Base-by-base conservation (phyloP, 1,140 invertebrate species). In the Hyphantria cunea region DNA sequence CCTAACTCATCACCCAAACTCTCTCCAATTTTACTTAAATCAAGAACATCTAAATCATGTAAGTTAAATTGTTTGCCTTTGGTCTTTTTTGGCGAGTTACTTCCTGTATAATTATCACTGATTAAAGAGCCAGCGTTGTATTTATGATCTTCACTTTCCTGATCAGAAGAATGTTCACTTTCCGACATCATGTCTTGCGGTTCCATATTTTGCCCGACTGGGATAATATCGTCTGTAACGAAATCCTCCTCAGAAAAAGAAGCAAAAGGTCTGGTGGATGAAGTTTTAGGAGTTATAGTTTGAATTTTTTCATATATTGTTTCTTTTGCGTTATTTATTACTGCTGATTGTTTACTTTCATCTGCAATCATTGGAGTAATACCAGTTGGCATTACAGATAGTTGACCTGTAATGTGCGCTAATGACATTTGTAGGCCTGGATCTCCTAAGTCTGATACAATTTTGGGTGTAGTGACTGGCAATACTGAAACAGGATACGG, bases 371-470 rank as follows among this genome's bases (percentile, higher is more conserved):
- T 84, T 33, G 86, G 83, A 25, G 87, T 86, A 25, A 25, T 25
- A 25, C 17, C 17, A 6, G 82, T 86, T 64, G 87, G 89, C 72
- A 90, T 80, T 13, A 76, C 79, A 34, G 90, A 90, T 17, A 92
- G 61, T 61, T 92, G 91, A 41, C 89, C 90, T 17, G 91, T 91
- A 6, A 92, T 89, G 73, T 89, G 84, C n/a, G 88, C 89, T 62
- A 92, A 79, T 13, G 91, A 92, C 72, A 90, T 83, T 76, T 91
- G 85, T 51, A 92, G 70, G 5, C 89, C 87, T 33, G 81, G 64
- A 66, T 92, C 89, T 67, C 87, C 86, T 61, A 92, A 89, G 7
- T 83, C 79, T 5, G 82, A 89, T 2, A 72, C 82, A 51, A 69
- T 72, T 70, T 84, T 84, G 3, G 69, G 56, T 6, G 72, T 84